phyloP scores from a whole-genome alignment of 2,113 vertebrate species.

The Actenoides lindsayi region DNA sequence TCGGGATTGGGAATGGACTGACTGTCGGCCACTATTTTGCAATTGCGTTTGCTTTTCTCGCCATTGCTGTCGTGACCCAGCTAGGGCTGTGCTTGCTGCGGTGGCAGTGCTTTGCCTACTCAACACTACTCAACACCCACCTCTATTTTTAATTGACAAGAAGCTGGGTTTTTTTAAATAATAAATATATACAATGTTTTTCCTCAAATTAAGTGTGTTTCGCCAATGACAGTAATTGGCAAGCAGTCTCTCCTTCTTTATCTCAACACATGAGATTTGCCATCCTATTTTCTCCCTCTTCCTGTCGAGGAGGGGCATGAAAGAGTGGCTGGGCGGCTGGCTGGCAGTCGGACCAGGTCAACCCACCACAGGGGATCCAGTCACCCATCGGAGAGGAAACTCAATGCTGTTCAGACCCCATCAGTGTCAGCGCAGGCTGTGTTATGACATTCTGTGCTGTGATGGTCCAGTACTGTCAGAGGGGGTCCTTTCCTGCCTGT shows the following conservation, averaged over 20 bases:
- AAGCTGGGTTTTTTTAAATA: not conserved
- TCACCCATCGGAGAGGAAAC: rapidly evolving
- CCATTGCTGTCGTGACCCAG: too few species aligned
- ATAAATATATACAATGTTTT: not conserved
- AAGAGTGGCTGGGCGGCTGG: rapidly evolving
- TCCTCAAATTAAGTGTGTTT: not conserved
- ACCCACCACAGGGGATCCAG: not conserved
- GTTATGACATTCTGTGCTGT: rapidly evolving
- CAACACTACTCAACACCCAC: not conserved
- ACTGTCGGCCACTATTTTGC: not conserved
- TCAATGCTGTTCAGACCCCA: not conserved
- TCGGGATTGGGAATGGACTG: not conserved
- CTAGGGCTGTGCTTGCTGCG: not conserved
- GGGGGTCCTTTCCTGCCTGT: not conserved
- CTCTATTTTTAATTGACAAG: not conserved
- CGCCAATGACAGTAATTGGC: not conserved
- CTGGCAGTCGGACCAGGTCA: not conserved
- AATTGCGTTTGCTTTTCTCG: not conserved
- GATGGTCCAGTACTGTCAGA: not conserved
- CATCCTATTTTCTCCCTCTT: not conserved
- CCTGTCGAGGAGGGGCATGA: not conserved
- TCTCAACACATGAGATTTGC: not conserved
- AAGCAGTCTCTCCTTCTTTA: not conserved
- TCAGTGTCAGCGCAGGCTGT: not conserved
- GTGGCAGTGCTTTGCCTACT: not conserved